Evolutionary conservation across 2,888 invertebrate genomes (phyloP).

Genomic region (Ormyrus pomaceus): DNA sequence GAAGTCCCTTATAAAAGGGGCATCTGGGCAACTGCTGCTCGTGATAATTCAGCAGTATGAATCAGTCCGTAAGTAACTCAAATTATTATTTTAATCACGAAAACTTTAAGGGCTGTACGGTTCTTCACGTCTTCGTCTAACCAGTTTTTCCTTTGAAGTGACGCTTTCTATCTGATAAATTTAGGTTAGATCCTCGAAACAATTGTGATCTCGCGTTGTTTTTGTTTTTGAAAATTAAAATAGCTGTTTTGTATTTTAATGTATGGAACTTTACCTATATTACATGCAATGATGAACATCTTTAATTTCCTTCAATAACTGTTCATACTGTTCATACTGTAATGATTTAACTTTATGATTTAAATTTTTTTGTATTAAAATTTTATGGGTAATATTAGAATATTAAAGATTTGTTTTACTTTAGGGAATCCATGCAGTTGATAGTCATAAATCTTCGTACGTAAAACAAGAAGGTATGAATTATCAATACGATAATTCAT

Average conservation of each 20-base stretch:
- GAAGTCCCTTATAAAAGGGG: too few species aligned
- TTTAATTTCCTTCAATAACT: too few species aligned
- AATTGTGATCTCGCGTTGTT: slow-evolving; percentile 10
- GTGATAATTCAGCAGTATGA: slow-evolving; percentile 60
- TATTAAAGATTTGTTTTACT: too few species aligned
- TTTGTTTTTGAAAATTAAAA: slow-evolving; percentile 17
- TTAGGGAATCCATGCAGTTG: too few species aligned
- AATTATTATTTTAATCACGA: background rate
- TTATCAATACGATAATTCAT: slow-evolving; percentile 68
- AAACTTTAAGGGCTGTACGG: too few species aligned
- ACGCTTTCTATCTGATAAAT: background rate
- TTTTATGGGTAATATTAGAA: too few species aligned
- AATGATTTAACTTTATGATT: too few species aligned
- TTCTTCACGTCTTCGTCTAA: slow-evolving; percentile 2
- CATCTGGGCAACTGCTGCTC: background rate
- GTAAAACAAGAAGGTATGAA: slow-evolving; percentile 65
- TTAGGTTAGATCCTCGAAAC: slow-evolving; percentile 52
- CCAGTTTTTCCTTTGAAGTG: slow-evolving; percentile 7
- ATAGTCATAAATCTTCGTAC: slow-evolving; percentile 41
- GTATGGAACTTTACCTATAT: too few species aligned
- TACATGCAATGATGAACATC: too few species aligned
- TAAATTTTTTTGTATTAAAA: too few species aligned
- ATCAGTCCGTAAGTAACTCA: slow-evolving; percentile 63
- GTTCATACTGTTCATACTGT: too few species aligned
- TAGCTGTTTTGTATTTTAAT: background rate